phyloP scores from a whole-genome alignment of 1,140 invertebrate species.

The Drosophila aff. region DNA sequence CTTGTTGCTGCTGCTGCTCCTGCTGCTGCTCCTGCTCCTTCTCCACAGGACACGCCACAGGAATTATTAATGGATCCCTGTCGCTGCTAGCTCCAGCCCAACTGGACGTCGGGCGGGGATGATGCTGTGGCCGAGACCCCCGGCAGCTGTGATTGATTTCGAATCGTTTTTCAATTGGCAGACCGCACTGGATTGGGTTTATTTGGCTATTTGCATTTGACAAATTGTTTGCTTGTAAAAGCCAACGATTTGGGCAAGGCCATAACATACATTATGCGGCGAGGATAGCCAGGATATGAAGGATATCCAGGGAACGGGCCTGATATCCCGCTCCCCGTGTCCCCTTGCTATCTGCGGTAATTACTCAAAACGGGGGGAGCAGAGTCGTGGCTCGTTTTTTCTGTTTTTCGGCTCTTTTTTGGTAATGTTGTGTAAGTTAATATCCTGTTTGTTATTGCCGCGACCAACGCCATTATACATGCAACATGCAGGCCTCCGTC shows the following conservation, averaged over 20 bases:
- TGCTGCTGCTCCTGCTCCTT: no score
- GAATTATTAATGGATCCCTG: conserved; percentile 80
- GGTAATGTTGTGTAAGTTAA: conserved; percentile 77
- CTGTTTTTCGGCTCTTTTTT: not conserved
- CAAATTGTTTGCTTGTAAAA: conserved; percentile 83
- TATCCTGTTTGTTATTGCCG: conserved; percentile 82
- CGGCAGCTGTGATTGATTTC: conserved; percentile 81
- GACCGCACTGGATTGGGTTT: conserved; percentile 58
- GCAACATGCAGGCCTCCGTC: conserved; percentile 55
- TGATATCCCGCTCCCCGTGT: conserved; percentile 4
- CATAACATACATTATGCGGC: conserved; percentile 43
- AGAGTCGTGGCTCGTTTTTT: conserved; percentile 29
- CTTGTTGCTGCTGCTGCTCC: not conserved
- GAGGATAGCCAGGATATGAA: not conserved
- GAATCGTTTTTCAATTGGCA: conserved; percentile 85
- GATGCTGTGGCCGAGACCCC: conserved; percentile 18
- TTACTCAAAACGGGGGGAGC: conserved; percentile 66
- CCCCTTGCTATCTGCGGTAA: conserved; percentile 50
- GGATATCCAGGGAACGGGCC: not conserved
- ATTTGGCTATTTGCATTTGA: conserved; percentile 83
- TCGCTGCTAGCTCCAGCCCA: conserved; percentile 30
- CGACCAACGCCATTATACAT: conserved; percentile 58
- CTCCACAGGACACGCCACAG: conserved; percentile 75
- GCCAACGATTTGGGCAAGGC: conserved; percentile 58
- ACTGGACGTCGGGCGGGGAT: conserved; percentile 13